A percentile compares a stretch with the other conserved stretches of the same genome.
These are phyloP conservation scores for Brachirus orientalis DNA, from an alignment of 2,113 vertebrate genomes.

Conservation along the genomic window DNA sequence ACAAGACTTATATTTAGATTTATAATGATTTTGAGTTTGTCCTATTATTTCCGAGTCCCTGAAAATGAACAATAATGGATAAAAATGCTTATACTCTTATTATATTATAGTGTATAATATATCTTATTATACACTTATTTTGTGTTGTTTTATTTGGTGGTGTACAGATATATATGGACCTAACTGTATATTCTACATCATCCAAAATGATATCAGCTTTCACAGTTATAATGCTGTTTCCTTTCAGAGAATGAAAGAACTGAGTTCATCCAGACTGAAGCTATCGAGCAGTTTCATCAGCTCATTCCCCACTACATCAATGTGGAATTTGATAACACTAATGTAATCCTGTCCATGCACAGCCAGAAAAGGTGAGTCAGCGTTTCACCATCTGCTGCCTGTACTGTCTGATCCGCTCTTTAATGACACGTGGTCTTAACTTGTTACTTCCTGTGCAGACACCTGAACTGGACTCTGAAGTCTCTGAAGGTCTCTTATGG, in stretches of 20 bases:
- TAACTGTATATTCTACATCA: no score
- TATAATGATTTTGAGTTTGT: no score
- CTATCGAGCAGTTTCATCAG: conserved; percentile 82
- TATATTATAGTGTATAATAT: no score
- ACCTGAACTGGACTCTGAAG: conserved; percentile 96
- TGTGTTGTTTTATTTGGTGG: no score
- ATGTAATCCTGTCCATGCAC: conserved; percentile 92
- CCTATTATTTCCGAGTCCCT: no score
- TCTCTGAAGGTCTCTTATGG: conserved; percentile 86
- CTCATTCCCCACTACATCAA: conserved; percentile 86
- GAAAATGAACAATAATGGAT: no score
- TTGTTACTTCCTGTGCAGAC: conserved; percentile 74
- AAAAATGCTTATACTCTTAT: no score
- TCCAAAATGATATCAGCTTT: background rate
- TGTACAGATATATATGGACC: no score
- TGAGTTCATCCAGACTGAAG: conserved; percentile 74
- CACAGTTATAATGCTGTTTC: background rate
- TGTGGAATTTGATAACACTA: conserved; percentile 92
- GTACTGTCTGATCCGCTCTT: background rate
- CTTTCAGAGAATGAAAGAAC: conserved; percentile 68
- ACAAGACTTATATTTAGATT: no score
- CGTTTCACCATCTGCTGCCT: background rate
- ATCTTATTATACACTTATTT: no score
- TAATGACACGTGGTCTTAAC: background rate
- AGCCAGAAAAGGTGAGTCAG: conserved; percentile 92